Base-by-base conservation (phyloP, 1,140 invertebrate species). In the Carposina sasakii region DNA sequence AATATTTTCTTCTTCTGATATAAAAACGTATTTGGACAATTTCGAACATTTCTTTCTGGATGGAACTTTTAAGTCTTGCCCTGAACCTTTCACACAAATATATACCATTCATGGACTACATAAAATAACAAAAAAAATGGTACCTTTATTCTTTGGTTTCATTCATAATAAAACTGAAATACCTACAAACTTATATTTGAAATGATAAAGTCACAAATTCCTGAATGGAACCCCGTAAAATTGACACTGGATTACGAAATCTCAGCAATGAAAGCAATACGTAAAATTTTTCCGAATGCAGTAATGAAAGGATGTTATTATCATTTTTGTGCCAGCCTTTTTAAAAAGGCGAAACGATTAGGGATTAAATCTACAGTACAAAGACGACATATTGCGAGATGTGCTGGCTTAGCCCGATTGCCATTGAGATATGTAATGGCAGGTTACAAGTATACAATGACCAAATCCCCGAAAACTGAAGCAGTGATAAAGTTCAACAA, bases 131-230 rank as follows among this genome's bases (percentile, higher is more conserved):
- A 42, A 42, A 42, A 24, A 42, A 42, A 24, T 42, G 15, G 15
- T 42, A 15, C 40, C 40, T 12, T 42, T 42, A 26, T 26, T 42
- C 16, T 42, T 42, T 24, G 40, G 22, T 13, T 42, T 42, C 9
- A 9, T 42, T 3, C 40, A 24, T 8, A 17, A 26, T 26, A 42
- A 24, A 42, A 26, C 10, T 26, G n/a, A 42, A 42, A 42, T 2
- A 26, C 40, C 12, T 42, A 42, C 17, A 13, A 42, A 42, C 24
- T 42, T 26, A 19, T 42, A 17, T 42, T 42, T 42, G 3, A 24
- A 16, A 13, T 42, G 19, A 24, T 42, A 5, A 42, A 42, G 15
- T 13, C 22, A 26, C 22, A 24, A 42, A 13, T 42, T 26, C 22
- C 22, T 15, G 28, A 9, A 26, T 42, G 40, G 40, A 42, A 10